Evolutionary conservation across 2,113 vertebrate species (phyloP), one percentile per base, ranked within the genome.

Genomic region (Rhombomys opimus): DNA sequence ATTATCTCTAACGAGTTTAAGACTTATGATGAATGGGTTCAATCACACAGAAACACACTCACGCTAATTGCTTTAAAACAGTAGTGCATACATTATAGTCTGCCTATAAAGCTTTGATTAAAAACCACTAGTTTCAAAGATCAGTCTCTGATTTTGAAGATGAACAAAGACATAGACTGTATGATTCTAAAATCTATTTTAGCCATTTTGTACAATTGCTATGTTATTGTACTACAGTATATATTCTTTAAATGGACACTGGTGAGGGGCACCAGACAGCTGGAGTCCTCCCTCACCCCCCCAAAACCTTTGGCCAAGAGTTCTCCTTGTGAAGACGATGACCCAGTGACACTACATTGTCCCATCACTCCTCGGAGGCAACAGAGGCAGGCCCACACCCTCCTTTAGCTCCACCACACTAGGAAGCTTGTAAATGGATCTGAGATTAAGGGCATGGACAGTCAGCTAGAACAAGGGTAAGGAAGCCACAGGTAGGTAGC

Each of bases 71-170:
- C 98, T 98, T 98, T 97, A 98, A 98, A 98, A 98, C 98, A 98
- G 98, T 98, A 98, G 98, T 99, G 98, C 98, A 98, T 98, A 98
- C 98, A 96, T 98, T 98, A 98, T 97, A 98, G 95, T 98, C 98
- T 97, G 98, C 97, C 98, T 98, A 98, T 97, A 98, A 98, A 98
- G 98, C 96, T 97, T 97, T 96, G 96, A 98, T 97, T 98, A 98
- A 96, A 98, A 98, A 98, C 97, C 73, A 97, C 94, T 98, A 98
- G 82, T 97, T 41, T 97, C 97, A 98, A 98, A 98, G 97, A 97
- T 95, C 96, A 97, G 84, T 97, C 98, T 97, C 94, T 90, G 94
- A 98, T 96, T 98, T 92, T 93, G 90, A 97, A 97, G 95, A 96
- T 98, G 97, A 98, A 97, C 96, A 86, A 97, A 98, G 95, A 96